Evolutionary conservation across 2,797 vertebrate species (phyloP), one percentile per base, ranked within the genome.

Genomic region (Streptopelia turtur): DNA sequence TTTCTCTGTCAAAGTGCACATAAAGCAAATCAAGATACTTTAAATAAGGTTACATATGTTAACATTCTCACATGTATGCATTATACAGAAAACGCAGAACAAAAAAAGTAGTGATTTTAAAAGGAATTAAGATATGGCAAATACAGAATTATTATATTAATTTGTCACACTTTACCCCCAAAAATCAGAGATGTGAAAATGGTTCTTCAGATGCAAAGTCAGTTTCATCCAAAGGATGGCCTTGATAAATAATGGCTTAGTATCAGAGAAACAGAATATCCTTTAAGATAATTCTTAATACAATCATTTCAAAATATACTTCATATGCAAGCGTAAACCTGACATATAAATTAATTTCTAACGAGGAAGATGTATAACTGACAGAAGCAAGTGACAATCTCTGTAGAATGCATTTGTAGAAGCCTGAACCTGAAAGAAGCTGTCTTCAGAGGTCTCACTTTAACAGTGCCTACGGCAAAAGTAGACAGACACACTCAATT

Each of bases 361-460:
- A 90, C 5, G 17, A 92, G 52, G 33, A 84, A 92, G 28, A 25
- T 81, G 71, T 91, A 31, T 33, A 76, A 95, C 27, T 79, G 86
- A 87, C 47, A 95, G 55, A 90, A 93, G 35, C 63, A 79, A 90
- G 45, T 24, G 80, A 52, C 1, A 24, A 83, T 78, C 57, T 72
- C 75, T 88, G 61, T 1, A 60, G 82, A 93, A 91, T 2, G 33
- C 60, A 83, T 33, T 78, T 0, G 1, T 5, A 72, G 83, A 86
- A 84, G 80, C 74, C 77, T 94, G 85, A 94, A 83, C 61, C 87
- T 93, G 43, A 93, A 90, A 90, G 77, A 78, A 90, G 69, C 18
- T 0, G 0, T 87, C 77, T 89, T 93, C 55, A 94, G 87, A 56
- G 41, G 69, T 83, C 59, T 88, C 90, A 78, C 30, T 65, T 2